Conservation (phyloP, 1,140 invertebrate genomes). For the Drosophila persimilis region DNA sequence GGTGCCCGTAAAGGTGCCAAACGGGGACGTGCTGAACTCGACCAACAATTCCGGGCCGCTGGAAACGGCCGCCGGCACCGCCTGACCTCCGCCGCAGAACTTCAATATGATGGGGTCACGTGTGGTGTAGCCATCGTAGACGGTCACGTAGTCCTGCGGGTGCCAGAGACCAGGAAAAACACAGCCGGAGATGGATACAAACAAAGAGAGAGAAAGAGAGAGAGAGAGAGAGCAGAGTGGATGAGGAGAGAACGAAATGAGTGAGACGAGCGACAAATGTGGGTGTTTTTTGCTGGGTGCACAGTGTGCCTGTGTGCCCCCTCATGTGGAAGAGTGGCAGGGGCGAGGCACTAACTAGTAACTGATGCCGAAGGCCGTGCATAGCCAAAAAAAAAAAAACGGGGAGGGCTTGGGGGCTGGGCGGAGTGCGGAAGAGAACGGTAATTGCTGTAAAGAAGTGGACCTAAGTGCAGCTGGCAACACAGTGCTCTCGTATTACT, state of each 20-base stretch:
- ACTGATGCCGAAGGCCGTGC: conserved; percentile 40
- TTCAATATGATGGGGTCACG: conserved; percentile 93
- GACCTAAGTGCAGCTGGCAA: conserved; percentile 56
- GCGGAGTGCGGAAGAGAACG: conserved; percentile 31
- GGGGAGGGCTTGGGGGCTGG: conserved; percentile 2
- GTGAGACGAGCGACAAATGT: conserved; percentile 68
- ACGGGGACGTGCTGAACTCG: conserved; percentile 94
- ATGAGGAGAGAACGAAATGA: conserved; percentile 76
- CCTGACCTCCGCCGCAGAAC: conserved; percentile 93
- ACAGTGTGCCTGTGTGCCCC: no score
- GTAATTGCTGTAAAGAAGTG: conserved; percentile 55
- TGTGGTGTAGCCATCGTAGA: conserved; percentile 95
- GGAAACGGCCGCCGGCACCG: conserved; percentile 91
- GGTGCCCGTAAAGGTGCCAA: conserved; percentile 93
- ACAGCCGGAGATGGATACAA: background rate
- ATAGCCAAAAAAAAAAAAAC: conserved; percentile 9
- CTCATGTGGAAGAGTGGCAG: no score
- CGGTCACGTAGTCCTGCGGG: conserved; percentile 91
- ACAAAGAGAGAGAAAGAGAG: conserved; percentile 9
- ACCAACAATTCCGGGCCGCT: conserved; percentile 93
- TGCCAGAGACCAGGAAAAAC: conserved; percentile 16
- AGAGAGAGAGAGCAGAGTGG: conserved; percentile 51
- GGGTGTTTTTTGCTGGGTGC: conserved; percentile 26
- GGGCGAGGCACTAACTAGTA: conserved; percentile 12
- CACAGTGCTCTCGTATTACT: conserved; percentile 62